Percentiles rank a stretch among this genome's conserved stretches.
Conservation (phyloP, 2,797 vertebrate species). For the Ispidina picta region DNA sequence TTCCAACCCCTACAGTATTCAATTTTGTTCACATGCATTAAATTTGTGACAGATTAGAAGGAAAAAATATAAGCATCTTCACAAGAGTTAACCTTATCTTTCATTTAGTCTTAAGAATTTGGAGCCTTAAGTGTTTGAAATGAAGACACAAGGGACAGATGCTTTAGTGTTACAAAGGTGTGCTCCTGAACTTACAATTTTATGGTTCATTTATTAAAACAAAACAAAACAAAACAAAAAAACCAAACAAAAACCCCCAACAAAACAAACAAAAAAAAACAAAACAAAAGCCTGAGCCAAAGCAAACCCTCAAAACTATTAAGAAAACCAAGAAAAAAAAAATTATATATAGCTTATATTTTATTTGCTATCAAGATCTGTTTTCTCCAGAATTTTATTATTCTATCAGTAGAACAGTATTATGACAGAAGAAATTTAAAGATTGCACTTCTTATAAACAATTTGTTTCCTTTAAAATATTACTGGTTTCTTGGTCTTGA, state of each 20-base stretch:
- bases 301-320: too few relatives aligned
- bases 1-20: not conserved
- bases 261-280: too few relatives aligned
- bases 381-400: not conserved
- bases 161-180: not conserved
- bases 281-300: too few relatives aligned
- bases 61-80: not conserved
- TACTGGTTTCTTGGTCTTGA: not conserved
- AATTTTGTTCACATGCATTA: conserved; percentile 2
- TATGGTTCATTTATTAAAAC: not conserved
- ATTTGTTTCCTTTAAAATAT: not conserved
- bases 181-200: not conserved
- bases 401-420: not conserved
- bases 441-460: not conserved
- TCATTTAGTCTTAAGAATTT: not conserved
- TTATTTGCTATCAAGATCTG: not conserved
- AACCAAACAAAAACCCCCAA: too few relatives aligned
- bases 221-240: not conserved
- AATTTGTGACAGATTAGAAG: not conserved
- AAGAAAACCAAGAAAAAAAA: not conserved
- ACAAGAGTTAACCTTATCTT: not conserved
- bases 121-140: not conserved
- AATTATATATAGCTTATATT: not conserved
- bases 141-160: not conserved
- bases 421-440: not conserved